These are phyloP conservation scores for Pyrgilauda ruficollis DNA, from an alignment of 2,113 vertebrate species.

Conservation along the genomic window DNA sequence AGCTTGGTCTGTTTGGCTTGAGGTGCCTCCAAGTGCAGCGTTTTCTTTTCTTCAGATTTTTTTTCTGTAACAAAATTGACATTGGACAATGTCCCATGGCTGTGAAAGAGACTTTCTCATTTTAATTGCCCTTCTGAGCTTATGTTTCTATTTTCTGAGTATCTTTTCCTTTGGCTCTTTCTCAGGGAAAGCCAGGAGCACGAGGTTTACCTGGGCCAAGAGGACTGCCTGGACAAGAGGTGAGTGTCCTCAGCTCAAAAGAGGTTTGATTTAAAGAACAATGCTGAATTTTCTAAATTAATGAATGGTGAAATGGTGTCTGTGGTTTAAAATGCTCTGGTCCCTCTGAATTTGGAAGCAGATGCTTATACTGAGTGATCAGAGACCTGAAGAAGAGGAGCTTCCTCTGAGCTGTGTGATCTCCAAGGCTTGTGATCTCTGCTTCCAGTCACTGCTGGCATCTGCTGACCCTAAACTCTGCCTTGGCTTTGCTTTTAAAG, in stretches of 20 bases:
- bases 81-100: constrained; percentile 61
- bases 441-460: background rate
- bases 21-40: constrained; percentile 53
- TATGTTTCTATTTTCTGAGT: constrained; percentile 46
- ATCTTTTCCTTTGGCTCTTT: constrained; percentile 39
- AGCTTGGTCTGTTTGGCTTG: constrained; percentile 66
- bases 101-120: constrained; percentile 46
- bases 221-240: constrained; percentile 88
- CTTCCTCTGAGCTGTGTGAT: background rate
- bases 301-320: background rate
- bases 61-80: constrained; percentile 63
- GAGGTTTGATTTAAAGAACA: background rate
- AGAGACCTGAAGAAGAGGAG: background rate
- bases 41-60: background rate
- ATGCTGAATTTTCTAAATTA: background rate
- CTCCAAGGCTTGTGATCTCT: background rate
- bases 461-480: background rate
- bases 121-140: constrained; percentile 45
- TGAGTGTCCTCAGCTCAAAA: constrained; percentile 61
- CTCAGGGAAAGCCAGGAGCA: constrained; percentile 88
- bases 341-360: background rate
- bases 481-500: background rate
- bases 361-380: background rate
- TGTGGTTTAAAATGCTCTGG: background rate
- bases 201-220: constrained; percentile 92